Percentiles rank a stretch among this genome's conserved stretches.
These are phyloP conservation scores for Helicoverpa zea DNA, from an alignment of 1,140 invertebrate species.

Conservation along the genomic window DNA sequence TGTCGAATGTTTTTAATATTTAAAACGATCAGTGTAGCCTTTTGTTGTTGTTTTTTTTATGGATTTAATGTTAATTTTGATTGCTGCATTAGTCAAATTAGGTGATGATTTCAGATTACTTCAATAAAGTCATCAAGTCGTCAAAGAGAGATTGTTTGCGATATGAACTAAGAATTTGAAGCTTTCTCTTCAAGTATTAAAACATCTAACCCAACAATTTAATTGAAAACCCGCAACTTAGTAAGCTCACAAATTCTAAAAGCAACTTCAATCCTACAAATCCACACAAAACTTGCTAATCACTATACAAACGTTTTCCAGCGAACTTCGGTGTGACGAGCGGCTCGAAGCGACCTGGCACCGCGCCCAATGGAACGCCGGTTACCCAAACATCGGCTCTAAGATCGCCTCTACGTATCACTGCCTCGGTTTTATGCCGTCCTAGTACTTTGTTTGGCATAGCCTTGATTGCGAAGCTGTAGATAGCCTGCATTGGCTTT, in stretches of 20 bases:
- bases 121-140: too few relatives aligned
- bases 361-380: conserved; percentile 38
- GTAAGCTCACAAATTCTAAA: not conserved
- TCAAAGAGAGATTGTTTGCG: too few relatives aligned
- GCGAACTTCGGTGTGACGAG: conserved; percentile 17
- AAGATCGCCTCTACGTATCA: conserved; percentile 46
- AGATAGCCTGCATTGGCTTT: conserved; percentile 41
- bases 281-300: conserved; percentile 27
- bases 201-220: too few relatives aligned
- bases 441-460: conserved; percentile 46
- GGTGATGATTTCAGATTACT: too few relatives aligned
- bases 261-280: conserved; percentile 14
- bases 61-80: too few relatives aligned
- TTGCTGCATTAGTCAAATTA: too few relatives aligned
- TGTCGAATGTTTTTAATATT: not conserved
- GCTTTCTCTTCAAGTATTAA: too few relatives aligned
- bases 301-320: conserved; percentile 21
- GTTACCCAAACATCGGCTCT: conserved; percentile 47
- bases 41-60: too few relatives aligned
- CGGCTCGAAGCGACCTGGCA: conserved; percentile 26
- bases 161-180: too few relatives aligned
- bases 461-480: conserved; percentile 43
- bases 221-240: too few relatives aligned
- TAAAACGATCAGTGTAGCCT: not conserved
- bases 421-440: conserved; percentile 42